Evolutionary conservation across 2,113 vertebrate genomes (phyloP).

Genomic region (Peucedramus taeniatus): DNA sequence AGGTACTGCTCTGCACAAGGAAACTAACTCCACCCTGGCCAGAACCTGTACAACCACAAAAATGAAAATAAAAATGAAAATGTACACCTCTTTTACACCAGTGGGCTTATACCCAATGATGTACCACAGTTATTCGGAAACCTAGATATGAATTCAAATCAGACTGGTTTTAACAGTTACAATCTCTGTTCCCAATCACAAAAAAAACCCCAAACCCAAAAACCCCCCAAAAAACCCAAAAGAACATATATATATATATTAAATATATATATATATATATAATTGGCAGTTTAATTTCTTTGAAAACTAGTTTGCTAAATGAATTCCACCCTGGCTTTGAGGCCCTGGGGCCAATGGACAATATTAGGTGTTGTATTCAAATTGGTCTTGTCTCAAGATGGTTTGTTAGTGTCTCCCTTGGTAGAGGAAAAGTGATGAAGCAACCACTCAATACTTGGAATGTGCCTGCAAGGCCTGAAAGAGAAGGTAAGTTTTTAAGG

Average conservation of each 20-base stretch:
- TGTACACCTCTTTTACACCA: neutral
- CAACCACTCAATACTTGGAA: neutral
- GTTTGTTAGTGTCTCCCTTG: neutral
- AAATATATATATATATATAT: neutral
- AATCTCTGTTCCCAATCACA: neutral
- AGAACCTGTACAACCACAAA: neutral
- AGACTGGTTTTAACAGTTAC: slow-evolving; percentile 10
- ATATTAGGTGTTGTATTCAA: neutral
- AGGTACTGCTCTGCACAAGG: neutral
- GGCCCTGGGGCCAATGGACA: neutral
- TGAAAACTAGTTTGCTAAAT: neutral
- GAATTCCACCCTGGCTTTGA: neutral
- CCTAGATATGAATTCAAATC: slow-evolving; percentile 28
- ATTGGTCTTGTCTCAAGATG: neutral
- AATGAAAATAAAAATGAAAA: neutral
- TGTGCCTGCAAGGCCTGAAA: neutral
- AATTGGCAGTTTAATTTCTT: slow-evolving; percentile 25
- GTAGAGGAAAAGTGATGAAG: neutral
- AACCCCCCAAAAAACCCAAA: too few relatives aligned
- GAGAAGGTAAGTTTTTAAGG: neutral
- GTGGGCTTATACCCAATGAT: neutral
- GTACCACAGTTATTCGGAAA: neutral
- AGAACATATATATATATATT: too few relatives aligned
- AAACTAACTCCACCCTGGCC: neutral
- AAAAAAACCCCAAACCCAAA: neutral